Percentiles rank a stretch among this genome's conserved stretches.
These are phyloP conservation scores for Dendroctonus valens DNA, from an alignment of 1,140 invertebrate species.

Conservation along the genomic window DNA sequence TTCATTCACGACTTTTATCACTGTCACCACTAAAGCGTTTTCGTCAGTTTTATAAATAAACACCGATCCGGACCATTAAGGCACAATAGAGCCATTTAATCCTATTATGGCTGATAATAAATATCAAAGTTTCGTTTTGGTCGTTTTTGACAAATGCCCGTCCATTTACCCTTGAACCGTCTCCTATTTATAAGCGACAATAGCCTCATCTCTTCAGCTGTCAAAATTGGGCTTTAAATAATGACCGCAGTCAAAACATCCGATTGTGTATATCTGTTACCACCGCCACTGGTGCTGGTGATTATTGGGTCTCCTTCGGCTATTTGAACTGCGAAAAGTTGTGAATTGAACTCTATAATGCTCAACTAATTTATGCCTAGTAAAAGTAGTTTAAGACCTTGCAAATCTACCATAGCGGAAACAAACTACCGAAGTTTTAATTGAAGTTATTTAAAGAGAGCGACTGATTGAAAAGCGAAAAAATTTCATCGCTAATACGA, in stretches of 20 bases:
- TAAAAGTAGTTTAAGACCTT: no score
- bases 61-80: constrained; percentile 29
- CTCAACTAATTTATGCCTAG: neutral
- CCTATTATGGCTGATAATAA: constrained; percentile 23
- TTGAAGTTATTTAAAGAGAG: no score
- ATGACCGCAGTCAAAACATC: constrained; percentile 47
- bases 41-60: constrained; percentile 29
- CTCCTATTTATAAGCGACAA: constrained; percentile 42
- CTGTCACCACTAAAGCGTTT: constrained; percentile 18
- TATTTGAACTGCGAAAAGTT: constrained; percentile 11
- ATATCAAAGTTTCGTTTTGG: constrained; percentile 24
- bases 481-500: no score
- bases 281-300: constrained; percentile 25
- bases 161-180: constrained; percentile 29
- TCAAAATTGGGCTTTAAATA: constrained; percentile 46
- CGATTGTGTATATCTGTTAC: constrained; percentile 42
- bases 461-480: no score
- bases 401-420: no score
- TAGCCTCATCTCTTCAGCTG: constrained; percentile 43
- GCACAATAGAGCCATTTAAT: constrained; percentile 30
- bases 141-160: constrained; percentile 32
- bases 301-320: constrained; percentile 24
- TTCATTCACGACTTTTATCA: neutral
- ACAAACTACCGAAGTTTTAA: no score
- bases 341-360: constrained; percentile 1